Conservation (phyloP, 2,888 invertebrate genomes). For the Amphimallon solstitiale region DNA sequence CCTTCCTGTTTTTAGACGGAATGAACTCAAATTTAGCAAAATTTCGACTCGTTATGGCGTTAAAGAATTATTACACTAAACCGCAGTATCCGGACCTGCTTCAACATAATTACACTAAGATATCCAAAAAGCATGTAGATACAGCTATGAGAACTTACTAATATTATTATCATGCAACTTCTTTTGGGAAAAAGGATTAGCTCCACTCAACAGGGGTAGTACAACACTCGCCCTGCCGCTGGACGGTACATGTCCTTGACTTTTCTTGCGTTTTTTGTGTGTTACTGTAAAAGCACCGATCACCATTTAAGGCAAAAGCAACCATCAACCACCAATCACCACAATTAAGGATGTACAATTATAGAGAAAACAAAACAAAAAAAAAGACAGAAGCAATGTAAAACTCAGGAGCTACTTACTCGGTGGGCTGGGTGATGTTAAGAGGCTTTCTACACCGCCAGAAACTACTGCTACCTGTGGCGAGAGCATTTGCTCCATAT, state of each 20-base stretch:
- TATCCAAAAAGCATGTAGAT: background rate
- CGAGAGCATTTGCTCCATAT: slow-evolving; percentile 48
- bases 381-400: background rate
- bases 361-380: background rate
- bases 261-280: slow-evolving; percentile 63
- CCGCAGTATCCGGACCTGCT: background rate
- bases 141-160: slow-evolving; percentile 50
- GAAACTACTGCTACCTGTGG: slow-evolving; percentile 61
- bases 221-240: slow-evolving; percentile 81
- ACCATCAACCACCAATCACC: background rate
- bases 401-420: slow-evolving; percentile 63
- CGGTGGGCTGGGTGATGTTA: slow-evolving; percentile 70
- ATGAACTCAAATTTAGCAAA: too few species aligned
- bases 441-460: slow-evolving; percentile 60
- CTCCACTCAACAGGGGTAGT: slow-evolving; percentile 73
- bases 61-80: background rate
- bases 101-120: too few species aligned
- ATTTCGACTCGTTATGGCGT: too few species aligned
- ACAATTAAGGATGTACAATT: background rate
- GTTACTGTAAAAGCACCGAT: slow-evolving; percentile 51
- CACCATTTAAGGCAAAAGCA: slow-evolving; percentile 37
- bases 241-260: slow-evolving; percentile 69
- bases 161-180: slow-evolving; percentile 66
- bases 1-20: too few species aligned
- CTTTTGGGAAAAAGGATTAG: slow-evolving; percentile 68